phyloP scores from a whole-genome alignment of 2,797 vertebrate species.

The Hippopotamyrus pictus region DNA sequence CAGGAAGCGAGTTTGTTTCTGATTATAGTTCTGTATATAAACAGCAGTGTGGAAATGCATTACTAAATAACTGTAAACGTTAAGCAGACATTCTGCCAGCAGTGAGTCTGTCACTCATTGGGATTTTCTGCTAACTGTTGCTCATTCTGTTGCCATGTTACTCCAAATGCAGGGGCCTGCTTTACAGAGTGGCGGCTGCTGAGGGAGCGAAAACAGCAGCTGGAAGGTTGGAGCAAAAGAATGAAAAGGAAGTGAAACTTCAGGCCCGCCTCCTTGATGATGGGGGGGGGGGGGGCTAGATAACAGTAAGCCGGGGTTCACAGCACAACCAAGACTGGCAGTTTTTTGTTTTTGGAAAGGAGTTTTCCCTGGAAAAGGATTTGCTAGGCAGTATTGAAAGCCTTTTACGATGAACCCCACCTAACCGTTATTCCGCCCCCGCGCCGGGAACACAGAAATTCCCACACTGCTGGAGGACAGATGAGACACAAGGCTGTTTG shows the following conservation, averaged over 20 bases:
- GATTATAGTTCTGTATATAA: background rate
- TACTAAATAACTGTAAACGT: background rate
- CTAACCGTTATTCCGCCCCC: background rate
- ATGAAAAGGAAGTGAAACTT: slow-evolving; percentile 46
- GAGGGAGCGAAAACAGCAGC: slow-evolving; percentile 46
- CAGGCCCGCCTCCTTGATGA: too few species aligned
- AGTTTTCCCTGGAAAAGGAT: background rate
- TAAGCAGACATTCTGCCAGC: background rate
- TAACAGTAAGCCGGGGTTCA: background rate
- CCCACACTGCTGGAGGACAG: background rate
- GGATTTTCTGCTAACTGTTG: background rate
- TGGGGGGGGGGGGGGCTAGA: background rate
- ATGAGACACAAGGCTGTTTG: background rate
- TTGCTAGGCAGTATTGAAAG: background rate
- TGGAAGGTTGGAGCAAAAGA: slow-evolving; percentile 53
- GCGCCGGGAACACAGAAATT: background rate
- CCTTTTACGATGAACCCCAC: background rate
- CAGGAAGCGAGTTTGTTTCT: background rate
- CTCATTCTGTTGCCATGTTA: background rate
- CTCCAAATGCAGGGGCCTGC: slow-evolving; percentile 42
- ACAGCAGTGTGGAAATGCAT: background rate
- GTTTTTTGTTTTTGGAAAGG: background rate
- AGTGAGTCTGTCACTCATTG: background rate
- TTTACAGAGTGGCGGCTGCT: slow-evolving; percentile 53
- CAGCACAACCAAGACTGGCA: background rate